phyloP scores from a whole-genome alignment of 1,140 invertebrate species.

The Euwallacea fornicatus region DNA sequence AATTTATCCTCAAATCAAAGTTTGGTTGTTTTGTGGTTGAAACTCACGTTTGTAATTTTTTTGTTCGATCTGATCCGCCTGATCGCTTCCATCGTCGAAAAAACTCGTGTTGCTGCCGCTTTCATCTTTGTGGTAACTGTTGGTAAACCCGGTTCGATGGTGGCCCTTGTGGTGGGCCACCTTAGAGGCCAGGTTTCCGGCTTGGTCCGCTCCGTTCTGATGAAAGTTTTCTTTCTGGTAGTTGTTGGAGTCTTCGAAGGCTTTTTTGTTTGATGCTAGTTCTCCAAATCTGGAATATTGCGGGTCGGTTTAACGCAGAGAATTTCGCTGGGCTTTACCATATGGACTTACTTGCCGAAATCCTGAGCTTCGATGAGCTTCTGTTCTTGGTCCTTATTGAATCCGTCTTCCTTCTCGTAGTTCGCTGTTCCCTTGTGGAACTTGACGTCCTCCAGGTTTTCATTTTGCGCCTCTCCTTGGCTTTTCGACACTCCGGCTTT shows the following conservation, averaged over 20 bases:
- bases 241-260: slow-evolving; percentile 42
- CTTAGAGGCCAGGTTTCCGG: slow-evolving; percentile 54
- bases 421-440: slow-evolving; percentile 42
- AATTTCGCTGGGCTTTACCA: neutral
- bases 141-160: slow-evolving; percentile 65
- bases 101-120: slow-evolving; percentile 65
- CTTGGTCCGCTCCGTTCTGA: slow-evolving; percentile 40
- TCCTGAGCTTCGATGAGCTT: slow-evolving; percentile 43
- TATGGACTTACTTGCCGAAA: slow-evolving; percentile 34
- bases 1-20: neutral
- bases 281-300: slow-evolving; percentile 38
- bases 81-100: slow-evolving; percentile 64
- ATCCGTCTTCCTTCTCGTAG: slow-evolving; percentile 44
- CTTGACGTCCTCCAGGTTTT: slow-evolving; percentile 37
- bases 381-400: slow-evolving; percentile 44
- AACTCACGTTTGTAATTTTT: slow-evolving; percentile 49
- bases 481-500: slow-evolving; percentile 39
- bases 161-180: slow-evolving; percentile 64
- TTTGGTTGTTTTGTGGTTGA: neutral
- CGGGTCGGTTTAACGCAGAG: too few species aligned
- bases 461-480: slow-evolving; percentile 37
- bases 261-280: slow-evolving; percentile 41
- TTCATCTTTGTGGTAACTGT: slow-evolving; percentile 68
- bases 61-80: slow-evolving; percentile 58
- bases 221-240: slow-evolving; percentile 46